phyloP scores from a whole-genome alignment of 2,888 invertebrate species.

The Hybos culiciformis region DNA sequence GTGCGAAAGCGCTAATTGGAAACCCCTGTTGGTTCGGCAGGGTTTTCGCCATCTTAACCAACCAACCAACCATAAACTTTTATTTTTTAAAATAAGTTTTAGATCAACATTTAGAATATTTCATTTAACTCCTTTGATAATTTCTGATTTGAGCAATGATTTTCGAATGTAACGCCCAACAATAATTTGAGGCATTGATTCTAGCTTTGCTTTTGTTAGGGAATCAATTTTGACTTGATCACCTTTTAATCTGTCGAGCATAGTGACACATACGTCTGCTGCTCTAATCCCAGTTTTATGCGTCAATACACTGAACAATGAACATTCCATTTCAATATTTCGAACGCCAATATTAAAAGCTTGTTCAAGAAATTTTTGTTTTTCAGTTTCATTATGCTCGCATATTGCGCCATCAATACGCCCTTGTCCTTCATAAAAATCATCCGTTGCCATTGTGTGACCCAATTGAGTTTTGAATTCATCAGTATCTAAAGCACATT shows the following conservation, averaged over 20 bases:
- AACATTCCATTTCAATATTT: constrained; percentile 72
- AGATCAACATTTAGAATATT: no score
- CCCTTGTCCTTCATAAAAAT: constrained; percentile 73
- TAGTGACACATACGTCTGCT: constrained; percentile 56
- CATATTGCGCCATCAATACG: constrained; percentile 65
- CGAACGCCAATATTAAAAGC: constrained; percentile 43
- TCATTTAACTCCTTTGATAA: no score
- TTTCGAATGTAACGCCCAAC: constrained; percentile 49
- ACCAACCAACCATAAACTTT: no score
- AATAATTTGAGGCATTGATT: constrained; percentile 50
- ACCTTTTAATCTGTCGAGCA: constrained; percentile 53
- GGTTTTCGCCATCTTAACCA: no score
- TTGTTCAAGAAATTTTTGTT: constrained; percentile 44
- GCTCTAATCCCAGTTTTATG: constrained; percentile 48
- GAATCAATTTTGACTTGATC: constrained; percentile 51
- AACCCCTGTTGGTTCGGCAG: no score
- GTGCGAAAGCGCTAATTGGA: no score
- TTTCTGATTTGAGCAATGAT: no score
- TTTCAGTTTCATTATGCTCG: constrained; percentile 47
- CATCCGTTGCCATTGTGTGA: constrained; percentile 62
- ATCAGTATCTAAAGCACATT: constrained; percentile 29
- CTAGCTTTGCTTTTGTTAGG: constrained; percentile 45
- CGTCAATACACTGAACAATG: constrained; percentile 56
- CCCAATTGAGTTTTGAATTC: constrained; percentile 44
- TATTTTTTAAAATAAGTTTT: no score